A percentile compares a stretch with the other conserved stretches of the same genome.
These are phyloP conservation scores for Nothobranchius kuhntae DNA, from an alignment of 2,113 vertebrate species.

Conservation along the genomic window DNA sequence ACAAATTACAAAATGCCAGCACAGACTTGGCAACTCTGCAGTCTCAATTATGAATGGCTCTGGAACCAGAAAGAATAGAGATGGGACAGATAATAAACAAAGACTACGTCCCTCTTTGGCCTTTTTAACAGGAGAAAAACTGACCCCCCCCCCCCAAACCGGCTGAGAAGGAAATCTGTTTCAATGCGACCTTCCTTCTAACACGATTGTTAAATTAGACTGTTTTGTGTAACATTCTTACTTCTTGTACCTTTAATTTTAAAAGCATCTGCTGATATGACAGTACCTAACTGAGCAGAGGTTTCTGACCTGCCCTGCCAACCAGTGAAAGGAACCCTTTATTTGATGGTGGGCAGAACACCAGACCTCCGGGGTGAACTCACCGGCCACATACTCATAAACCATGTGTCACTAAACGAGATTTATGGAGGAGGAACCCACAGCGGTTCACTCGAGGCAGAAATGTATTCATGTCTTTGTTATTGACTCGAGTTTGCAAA, in stretches of 20 bases:
- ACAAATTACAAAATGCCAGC: no score
- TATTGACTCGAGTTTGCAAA: conserved; percentile 13
- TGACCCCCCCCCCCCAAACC: no score
- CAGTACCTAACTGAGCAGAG: conserved; percentile 32
- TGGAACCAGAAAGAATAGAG: no score
- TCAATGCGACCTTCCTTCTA: no score
- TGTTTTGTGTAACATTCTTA: no score
- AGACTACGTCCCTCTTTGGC: no score
- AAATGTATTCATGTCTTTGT: conserved; percentile 21
- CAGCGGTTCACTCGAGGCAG: conserved; percentile 14
- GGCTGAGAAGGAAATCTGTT: no score
- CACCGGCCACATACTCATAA: conserved; percentile 31
- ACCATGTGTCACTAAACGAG: conserved; percentile 25
- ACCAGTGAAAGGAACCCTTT: conserved; percentile 52
- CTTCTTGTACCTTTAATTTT: background rate
- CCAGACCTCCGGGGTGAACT: conserved; percentile 34
- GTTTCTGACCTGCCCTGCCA: conserved; percentile 23
- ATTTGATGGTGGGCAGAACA: conserved; percentile 38
- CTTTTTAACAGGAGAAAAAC: no score
- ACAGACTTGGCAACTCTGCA: no score
- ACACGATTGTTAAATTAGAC: no score
- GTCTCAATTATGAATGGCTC: no score
- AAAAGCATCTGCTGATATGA: conserved; percentile 34
- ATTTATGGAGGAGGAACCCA: conserved; percentile 29
- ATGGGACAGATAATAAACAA: no score